phyloP scores from a whole-genome alignment of 2,797 vertebrate species.

The Microchirus variegatus region DNA sequence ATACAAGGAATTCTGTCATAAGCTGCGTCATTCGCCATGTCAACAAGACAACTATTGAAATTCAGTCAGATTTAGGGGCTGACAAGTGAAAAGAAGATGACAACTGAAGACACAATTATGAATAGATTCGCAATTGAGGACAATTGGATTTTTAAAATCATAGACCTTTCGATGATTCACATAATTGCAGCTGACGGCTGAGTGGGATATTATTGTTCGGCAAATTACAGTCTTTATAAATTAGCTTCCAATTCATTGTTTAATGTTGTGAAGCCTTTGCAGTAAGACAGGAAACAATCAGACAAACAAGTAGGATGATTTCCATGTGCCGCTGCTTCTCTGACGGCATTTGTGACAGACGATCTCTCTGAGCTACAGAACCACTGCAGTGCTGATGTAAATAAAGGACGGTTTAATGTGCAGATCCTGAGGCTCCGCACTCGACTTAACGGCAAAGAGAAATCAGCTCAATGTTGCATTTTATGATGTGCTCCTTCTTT shows the following conservation, averaged over 20 bases:
- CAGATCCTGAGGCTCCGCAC: too few relatives aligned
- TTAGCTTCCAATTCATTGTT: conserved; percentile 43
- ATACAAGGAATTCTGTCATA: too few relatives aligned
- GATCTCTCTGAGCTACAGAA: background rate
- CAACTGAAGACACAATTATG: conserved; percentile 29
- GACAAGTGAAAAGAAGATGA: background rate
- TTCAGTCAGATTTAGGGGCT: too few relatives aligned
- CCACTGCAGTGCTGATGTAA: background rate
- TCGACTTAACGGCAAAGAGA: too few relatives aligned
- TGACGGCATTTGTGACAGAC: background rate
- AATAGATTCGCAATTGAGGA: conserved; percentile 51
- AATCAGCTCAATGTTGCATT: background rate
- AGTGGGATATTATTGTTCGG: conserved; percentile 42
- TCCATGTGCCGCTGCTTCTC: background rate
- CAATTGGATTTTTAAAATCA: conserved; percentile 40
- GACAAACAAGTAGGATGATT: background rate
- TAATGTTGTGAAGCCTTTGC: conserved; percentile 19
- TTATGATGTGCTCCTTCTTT: background rate
- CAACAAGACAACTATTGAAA: too few relatives aligned
- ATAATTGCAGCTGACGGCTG: conserved; percentile 24
- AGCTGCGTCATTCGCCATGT: too few relatives aligned
- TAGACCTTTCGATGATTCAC: conserved; percentile 8
- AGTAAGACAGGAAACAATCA: conserved; percentile 17
- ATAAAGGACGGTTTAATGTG: background rate
- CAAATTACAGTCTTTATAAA: conserved; percentile 48